These are phyloP conservation scores for Drosophila suzukii DNA, from an alignment of 1,140 invertebrate genomes.

Conservation along the genomic window DNA sequence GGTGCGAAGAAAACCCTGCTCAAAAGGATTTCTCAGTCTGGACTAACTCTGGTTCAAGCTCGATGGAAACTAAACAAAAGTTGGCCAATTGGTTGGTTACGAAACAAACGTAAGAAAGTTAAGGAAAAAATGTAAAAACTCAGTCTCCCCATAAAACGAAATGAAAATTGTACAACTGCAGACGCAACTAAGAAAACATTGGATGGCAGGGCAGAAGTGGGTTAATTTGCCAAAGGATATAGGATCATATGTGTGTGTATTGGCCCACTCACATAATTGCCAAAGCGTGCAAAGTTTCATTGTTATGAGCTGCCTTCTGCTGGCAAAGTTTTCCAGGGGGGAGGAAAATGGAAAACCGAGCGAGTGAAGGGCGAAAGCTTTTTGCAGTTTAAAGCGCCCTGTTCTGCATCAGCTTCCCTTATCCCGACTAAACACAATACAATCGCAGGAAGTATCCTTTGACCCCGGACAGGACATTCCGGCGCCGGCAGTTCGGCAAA, in stretches of 20 bases:
- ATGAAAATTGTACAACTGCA: constrained; percentile 52
- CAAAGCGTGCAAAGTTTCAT: constrained; percentile 70
- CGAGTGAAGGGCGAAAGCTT: constrained; percentile 39
- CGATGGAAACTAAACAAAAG: constrained; percentile 57
- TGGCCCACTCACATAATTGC: constrained; percentile 60
- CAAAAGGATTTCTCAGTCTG: constrained; percentile 17
- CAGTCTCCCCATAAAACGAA: constrained; percentile 13
- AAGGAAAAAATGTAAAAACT: constrained; percentile 6
- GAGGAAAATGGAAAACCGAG: not conserved
- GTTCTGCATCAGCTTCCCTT: constrained; percentile 44
- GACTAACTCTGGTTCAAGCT: constrained; percentile 26
- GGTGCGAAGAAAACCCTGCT: constrained; percentile 6
- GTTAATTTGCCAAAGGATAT: constrained; percentile 71
- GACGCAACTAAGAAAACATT: constrained; percentile 54
- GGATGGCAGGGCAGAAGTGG: constrained; percentile 64
- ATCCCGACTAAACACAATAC: constrained; percentile 41
- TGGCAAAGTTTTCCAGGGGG: constrained; percentile 46
- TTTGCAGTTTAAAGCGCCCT: constrained; percentile 66
- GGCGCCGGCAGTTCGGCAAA: constrained; percentile 32
- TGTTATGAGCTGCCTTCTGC: constrained; percentile 62
- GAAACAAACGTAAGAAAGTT: constrained; percentile 8
- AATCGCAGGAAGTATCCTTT: constrained; percentile 53
- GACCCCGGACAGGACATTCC: constrained; percentile 42
- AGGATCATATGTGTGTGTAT: constrained; percentile 22
- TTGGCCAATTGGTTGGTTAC: constrained; percentile 23